Conservation (phyloP, 2,113 vertebrate genomes). For the Macroglossus sobrinus region DNA sequence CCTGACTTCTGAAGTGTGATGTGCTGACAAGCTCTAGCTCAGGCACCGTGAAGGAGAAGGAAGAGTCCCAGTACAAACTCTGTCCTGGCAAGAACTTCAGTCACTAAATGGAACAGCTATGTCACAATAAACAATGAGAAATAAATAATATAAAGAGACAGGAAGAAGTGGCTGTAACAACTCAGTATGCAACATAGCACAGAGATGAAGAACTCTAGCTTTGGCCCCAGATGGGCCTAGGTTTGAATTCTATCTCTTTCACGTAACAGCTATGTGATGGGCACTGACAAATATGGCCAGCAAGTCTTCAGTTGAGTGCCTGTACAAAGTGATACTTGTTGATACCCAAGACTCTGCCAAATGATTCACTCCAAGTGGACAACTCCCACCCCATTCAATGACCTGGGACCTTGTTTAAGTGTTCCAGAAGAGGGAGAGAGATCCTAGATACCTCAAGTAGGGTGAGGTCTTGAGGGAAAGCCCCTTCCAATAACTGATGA, state of each 20-base stretch:
- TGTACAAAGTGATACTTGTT: background rate
- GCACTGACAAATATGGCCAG: background rate
- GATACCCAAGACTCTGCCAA: background rate
- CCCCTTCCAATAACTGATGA: background rate
- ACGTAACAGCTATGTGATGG: background rate
- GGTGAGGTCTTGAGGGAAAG: background rate
- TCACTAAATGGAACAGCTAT: constrained; percentile 63
- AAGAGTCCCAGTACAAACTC: constrained; percentile 55
- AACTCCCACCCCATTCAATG: background rate
- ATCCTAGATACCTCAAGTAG: background rate
- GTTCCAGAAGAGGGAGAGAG: background rate
- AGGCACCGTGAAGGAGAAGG: constrained; percentile 44
- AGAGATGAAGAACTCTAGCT: background rate
- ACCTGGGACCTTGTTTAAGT: background rate
- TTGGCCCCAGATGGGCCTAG: background rate
- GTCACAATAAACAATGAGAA: constrained; percentile 66
- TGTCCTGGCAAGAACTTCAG: constrained; percentile 70
- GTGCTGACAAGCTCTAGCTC: constrained; percentile 58
- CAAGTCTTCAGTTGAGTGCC: background rate
- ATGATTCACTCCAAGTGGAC: background rate
- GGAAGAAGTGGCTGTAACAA: background rate
- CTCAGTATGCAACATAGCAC: background rate
- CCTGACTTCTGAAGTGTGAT: constrained; percentile 55
- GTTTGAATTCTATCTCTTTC: background rate
- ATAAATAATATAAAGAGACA: constrained; percentile 31